Conservation (phyloP, 2,888 invertebrate species). For the Gymnosoma rotundatum region DNA sequence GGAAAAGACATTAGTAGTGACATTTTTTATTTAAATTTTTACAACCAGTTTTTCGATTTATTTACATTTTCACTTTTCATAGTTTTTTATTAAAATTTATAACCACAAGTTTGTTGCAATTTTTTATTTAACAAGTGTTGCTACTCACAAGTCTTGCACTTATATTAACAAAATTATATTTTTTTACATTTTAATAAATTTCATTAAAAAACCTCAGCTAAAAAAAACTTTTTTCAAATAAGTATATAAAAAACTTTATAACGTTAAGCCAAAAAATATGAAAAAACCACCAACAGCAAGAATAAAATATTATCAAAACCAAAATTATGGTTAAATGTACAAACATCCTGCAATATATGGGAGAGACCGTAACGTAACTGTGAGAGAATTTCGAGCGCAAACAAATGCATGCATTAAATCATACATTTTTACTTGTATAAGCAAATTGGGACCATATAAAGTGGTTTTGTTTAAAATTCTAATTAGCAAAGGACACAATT, state of each 20-base stretch:
- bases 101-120: neutral
- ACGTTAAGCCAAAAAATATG: neutral
- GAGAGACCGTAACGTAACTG: neutral
- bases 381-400: neutral
- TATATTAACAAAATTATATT: slow-evolving; percentile 3
- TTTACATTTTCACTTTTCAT: neutral
- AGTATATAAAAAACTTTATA: neutral
- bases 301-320: neutral
- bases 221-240: slow-evolving; percentile 14
- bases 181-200: slow-evolving; percentile 48
- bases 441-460: neutral
- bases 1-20: neutral
- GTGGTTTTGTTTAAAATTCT: slow-evolving; percentile 24
- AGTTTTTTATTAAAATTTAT: neutral
- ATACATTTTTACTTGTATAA: neutral
- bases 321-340: slow-evolving; percentile 12
- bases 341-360: neutral
- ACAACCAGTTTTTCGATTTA: neutral
- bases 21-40: neutral
- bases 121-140: neutral
- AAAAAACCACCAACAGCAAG: neutral
- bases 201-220: slow-evolving; percentile 50
- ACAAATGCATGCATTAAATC: neutral
- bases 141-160: neutral
- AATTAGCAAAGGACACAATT: slow-evolving; percentile 22